Percentiles rank a stretch among this genome's conserved stretches.
Conservation (phyloP, 1,140 invertebrate genomes). For the Drusus annulatus region DNA sequence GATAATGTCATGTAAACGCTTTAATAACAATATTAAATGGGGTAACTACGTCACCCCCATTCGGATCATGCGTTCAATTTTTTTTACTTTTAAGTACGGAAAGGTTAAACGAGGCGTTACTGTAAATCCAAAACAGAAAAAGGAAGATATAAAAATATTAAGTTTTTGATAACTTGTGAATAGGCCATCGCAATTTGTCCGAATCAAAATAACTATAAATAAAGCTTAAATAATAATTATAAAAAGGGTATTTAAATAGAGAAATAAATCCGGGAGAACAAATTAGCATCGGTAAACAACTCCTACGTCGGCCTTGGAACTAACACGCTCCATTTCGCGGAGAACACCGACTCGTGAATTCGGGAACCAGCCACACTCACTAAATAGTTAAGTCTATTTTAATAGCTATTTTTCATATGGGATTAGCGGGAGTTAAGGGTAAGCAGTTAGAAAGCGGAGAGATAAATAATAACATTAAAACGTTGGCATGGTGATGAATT, state of each 20-base stretch:
- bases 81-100: no score
- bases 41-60: no score
- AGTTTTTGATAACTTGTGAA: no score
- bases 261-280: slow-evolving; percentile 23
- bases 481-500: not conserved
- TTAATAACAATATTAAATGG: no score
- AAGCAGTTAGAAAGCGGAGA: not conserved
- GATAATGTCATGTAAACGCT: no score
- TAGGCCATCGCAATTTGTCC: no score
- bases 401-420: slow-evolving; percentile 27
- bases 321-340: slow-evolving; percentile 12
- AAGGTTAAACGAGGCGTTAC: no score
- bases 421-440: not conserved
- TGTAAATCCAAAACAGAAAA: no score
- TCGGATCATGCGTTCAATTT: no score
- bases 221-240: not conserved
- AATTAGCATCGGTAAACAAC: slow-evolving; percentile 37
- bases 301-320: slow-evolving; percentile 20
- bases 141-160: no score
- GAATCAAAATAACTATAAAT: no score
- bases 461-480: not conserved
- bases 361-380: not conserved
- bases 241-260: not conserved
- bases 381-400: slow-evolving; percentile 31
- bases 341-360: not conserved